These are phyloP conservation scores for Melieria picta DNA, from an alignment of 2,888 invertebrate species.

Conservation along the genomic window DNA sequence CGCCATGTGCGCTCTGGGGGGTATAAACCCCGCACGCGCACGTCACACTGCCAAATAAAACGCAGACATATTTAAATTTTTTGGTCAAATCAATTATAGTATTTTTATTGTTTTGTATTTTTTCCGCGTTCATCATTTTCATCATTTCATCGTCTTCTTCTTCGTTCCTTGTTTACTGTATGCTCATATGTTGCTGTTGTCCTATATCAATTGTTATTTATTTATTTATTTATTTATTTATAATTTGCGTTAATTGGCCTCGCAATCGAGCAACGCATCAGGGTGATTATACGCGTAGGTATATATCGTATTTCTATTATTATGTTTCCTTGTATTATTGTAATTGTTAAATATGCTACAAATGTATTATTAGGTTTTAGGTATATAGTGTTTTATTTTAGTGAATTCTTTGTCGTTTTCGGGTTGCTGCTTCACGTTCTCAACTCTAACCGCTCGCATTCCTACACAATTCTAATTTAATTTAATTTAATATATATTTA, in stretches of 20 bases:
- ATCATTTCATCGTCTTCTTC: slow-evolving; percentile 10
- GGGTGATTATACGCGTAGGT: slow-evolving; percentile 3
- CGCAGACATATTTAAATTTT: slow-evolving; percentile 33
- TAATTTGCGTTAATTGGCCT: slow-evolving; percentile 13
- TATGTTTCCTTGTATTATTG: slow-evolving; percentile 29
- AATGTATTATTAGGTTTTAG: slow-evolving; percentile 34
- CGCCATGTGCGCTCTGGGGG: too few species aligned
- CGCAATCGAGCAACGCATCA: slow-evolving; percentile 12
- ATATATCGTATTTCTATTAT: slow-evolving; percentile 30
- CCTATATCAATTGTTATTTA: slow-evolving; percentile 21
- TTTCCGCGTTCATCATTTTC: slow-evolving; percentile 20
- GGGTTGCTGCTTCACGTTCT: not conserved
- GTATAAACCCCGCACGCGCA: too few species aligned
- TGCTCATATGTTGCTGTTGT: slow-evolving; percentile 4
- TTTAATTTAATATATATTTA: too few species aligned
- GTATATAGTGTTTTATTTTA: slow-evolving; percentile 21
- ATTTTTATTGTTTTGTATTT: slow-evolving; percentile 33
- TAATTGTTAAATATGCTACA: slow-evolving; percentile 41
- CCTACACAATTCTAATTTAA: too few species aligned
- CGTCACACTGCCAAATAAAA: slow-evolving; percentile 20
- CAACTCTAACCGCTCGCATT: too few species aligned
- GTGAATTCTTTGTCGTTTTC: slow-evolving; percentile 12
- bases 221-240: slow-evolving; percentile 16
- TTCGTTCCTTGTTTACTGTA: slow-evolving; percentile 1
- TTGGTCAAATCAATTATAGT: slow-evolving; percentile 42